Conservation (phyloP, 2,888 invertebrate genomes). For the Drosophila mimetica region DNA sequence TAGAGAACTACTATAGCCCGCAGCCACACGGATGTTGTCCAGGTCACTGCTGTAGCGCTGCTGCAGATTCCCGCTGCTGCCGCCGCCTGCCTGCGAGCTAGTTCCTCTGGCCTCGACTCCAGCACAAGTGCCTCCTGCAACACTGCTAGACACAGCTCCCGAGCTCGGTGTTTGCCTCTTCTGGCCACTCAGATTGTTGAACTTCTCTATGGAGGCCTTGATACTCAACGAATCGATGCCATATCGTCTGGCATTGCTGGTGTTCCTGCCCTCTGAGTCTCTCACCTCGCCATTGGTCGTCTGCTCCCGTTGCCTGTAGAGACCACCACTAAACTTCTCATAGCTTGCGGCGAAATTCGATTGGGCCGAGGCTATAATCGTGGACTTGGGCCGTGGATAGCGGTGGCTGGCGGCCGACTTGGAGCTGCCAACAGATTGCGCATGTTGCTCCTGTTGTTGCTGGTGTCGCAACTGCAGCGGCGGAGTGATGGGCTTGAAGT, state of each 20-base stretch:
- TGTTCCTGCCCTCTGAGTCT: constrained; percentile 62
- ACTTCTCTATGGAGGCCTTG: constrained; percentile 83
- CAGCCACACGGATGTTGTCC: constrained; percentile 64
- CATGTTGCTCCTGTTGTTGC: constrained; percentile 17
- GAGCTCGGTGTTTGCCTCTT: constrained; percentile 62
- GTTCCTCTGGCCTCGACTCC: background rate
- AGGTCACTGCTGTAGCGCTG: constrained; percentile 71
- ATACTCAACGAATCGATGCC: constrained; percentile 82
- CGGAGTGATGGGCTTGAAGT: constrained; percentile 67
- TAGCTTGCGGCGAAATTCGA: constrained; percentile 63
- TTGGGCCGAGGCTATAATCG: constrained; percentile 70
- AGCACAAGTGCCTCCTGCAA: background rate
- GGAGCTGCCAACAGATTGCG: constrained; percentile 6
- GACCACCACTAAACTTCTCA: constrained; percentile 78
- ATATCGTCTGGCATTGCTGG: constrained; percentile 58
- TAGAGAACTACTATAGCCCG: constrained; percentile 74
- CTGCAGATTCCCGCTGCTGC: constrained; percentile 82
- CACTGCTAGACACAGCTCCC: background rate
- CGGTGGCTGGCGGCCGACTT: constrained; percentile 44
- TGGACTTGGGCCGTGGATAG: constrained; percentile 76
- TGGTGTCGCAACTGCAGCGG: constrained; percentile 57
- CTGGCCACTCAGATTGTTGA: constrained; percentile 82
- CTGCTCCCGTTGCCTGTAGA: constrained; percentile 80
- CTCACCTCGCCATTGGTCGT: constrained; percentile 76
- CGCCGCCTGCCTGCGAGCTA: constrained; percentile 69